Conservation (phyloP, 2,797 vertebrate genomes). For the Chaetodon trifasciatus region DNA sequence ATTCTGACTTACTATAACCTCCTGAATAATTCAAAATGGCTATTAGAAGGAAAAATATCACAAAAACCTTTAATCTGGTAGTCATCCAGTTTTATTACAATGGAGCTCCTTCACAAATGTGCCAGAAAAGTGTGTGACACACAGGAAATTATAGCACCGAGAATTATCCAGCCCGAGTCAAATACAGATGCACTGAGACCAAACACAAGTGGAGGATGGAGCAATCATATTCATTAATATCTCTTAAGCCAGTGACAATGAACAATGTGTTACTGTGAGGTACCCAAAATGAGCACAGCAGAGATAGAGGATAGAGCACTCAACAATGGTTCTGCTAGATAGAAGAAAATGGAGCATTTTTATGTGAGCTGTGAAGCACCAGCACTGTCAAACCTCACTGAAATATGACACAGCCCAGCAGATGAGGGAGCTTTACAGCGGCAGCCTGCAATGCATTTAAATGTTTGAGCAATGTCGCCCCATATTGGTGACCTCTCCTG, state of each 20-base stretch:
- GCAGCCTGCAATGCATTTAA: conserved; percentile 64
- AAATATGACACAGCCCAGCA: conserved; percentile 66
- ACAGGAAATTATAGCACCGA: conserved; percentile 46
- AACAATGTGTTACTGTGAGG: conserved; percentile 47
- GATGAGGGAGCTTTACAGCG: conserved; percentile 62
- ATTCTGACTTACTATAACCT: conserved; percentile 26
- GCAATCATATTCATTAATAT: conserved; percentile 74
- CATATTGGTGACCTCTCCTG: conserved; percentile 60
- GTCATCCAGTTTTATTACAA: conserved; percentile 41
- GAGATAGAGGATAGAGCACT: conserved; percentile 59
- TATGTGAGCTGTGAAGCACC: conserved; percentile 65
- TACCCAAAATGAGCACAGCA: conserved; percentile 46
- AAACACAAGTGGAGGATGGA: conserved; percentile 55
- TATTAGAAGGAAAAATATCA: conserved; percentile 26
- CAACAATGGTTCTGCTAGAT: conserved; percentile 57
- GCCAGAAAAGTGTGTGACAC: conserved; percentile 34
- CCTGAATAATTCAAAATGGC: conserved; percentile 38
- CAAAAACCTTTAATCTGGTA: conserved; percentile 37
- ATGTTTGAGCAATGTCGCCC: conserved; percentile 57
- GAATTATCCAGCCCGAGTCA: conserved; percentile 44
- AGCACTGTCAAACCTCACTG: conserved; percentile 62
- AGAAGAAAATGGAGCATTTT: conserved; percentile 69
- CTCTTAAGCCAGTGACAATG: conserved; percentile 65
- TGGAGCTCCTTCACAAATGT: conserved; percentile 28
- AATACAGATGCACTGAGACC: conserved; percentile 46